Evolutionary conservation across 1,140 invertebrate species (phyloP), one percentile per base, ranked within the genome.

Genomic region (Drosophila rhopaloa): DNA sequence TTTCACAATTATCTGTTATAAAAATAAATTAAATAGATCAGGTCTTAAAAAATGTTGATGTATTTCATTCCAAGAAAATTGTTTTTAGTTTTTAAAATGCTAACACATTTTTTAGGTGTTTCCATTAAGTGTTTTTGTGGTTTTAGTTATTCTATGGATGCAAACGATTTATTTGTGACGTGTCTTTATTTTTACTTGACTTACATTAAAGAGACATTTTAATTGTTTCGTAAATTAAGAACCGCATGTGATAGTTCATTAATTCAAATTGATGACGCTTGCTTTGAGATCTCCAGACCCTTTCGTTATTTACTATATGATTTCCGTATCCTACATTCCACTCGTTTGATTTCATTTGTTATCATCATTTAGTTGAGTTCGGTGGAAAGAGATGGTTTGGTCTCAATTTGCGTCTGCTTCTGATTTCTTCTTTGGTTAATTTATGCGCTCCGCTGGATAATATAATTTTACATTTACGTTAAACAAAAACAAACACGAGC

Each of bases 401-500:
- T 70, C 67, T 71, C 67, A 71, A 62, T 70, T 77, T 78, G 55
- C 38, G 60, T 63, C 76, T 76, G 76, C 55, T 71, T 66, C 81
- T 86, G 83, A 86, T 79, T 83, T 76, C 73, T 76, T 44, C 35
- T 76, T 65, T 74, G 65, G 60, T 70, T 89, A 89, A 89, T 89
- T 89, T 89, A 89, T 89, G 77, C 75, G 70, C 51, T 81, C 57
- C 74, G 63, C 63, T 73, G 66, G 84, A 89, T 89, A 89, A 89
- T 89, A 89, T n/a, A 89, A 89, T 89, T 89, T 90, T 89, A 81
- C 84, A 89, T 89, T 84, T 81, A 85, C 81, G 85, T 90, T 89
- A 55, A 72, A 67, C 67, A 83, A 88, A 88, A 76, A 83, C 60
- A 63, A 76, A 85, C 13, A 60, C 29, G 56, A 59, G 61, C 50